Conservation (phyloP, 2,797 vertebrate species). For the Vipera ursinii region DNA sequence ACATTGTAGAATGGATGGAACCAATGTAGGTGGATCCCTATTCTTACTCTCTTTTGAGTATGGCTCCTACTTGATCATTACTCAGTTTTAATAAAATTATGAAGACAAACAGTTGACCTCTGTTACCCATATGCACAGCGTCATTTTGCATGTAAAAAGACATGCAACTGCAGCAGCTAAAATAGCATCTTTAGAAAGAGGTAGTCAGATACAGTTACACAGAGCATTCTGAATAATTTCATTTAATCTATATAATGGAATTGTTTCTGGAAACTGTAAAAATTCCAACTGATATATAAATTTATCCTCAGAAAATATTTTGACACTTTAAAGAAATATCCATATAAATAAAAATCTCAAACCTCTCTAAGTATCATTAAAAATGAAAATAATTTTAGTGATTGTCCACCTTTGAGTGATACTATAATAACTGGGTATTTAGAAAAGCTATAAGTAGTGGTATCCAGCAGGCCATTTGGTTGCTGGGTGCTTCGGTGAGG, state of each 20-base stretch:
- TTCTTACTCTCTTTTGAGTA: not conserved
- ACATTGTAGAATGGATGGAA: not conserved
- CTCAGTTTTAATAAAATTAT: not conserved
- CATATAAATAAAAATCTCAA: not conserved
- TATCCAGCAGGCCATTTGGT: not conserved
- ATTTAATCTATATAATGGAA: not conserved
- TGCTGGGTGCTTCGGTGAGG: not conserved
- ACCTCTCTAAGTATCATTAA: not conserved
- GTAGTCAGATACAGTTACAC: not conserved
- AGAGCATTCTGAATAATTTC: not conserved
- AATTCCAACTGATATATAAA: not conserved
- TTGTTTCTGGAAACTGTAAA: not conserved
- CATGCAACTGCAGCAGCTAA: not conserved
- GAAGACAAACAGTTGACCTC: not conserved
- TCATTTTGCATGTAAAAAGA: not conserved
- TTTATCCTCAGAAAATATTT: not conserved
- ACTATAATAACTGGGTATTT: not conserved
- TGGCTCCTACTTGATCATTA: not conserved
- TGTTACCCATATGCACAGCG: not conserved
- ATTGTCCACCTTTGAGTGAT: not conserved
- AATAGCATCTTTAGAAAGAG: not conserved
- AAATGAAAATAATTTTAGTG: not conserved
- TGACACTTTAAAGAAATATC: not conserved
- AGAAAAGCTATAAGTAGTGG: constrained; percentile 29
- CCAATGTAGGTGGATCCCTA: not conserved